These are phyloP conservation scores for Colostygia pectinataria DNA, from an alignment of 2,888 invertebrate genomes.

Conservation along the genomic window DNA sequence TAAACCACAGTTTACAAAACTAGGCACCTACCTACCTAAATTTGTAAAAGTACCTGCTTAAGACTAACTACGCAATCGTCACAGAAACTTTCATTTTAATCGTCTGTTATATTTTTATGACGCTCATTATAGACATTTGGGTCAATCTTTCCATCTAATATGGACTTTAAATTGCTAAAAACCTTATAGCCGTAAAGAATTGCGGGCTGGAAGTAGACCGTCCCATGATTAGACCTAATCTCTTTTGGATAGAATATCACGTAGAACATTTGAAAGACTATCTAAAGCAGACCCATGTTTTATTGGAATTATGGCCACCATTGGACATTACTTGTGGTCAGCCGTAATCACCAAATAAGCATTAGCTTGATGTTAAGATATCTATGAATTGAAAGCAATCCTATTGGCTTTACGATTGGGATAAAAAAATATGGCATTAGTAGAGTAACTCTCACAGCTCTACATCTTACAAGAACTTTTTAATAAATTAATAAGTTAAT, in stretches of 20 bases:
- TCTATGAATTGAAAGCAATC: slow-evolving; percentile 19
- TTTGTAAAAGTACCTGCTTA: no score
- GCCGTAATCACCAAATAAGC: slow-evolving; percentile 32
- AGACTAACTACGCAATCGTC: slow-evolving; percentile 9
- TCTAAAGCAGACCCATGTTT: slow-evolving; percentile 32
- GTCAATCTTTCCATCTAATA: slow-evolving; percentile 25
- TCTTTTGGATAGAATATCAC: slow-evolving; percentile 35
- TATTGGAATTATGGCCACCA: slow-evolving; percentile 37
- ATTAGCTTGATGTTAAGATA: slow-evolving; percentile 40
- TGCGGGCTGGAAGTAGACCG: slow-evolving; percentile 12
- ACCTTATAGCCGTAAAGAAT: background rate
- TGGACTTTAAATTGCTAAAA: slow-evolving; percentile 12
- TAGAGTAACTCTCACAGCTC: background rate
- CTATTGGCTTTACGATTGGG: background rate
- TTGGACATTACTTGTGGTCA: slow-evolving; percentile 45
- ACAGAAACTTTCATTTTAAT: slow-evolving; percentile 34
- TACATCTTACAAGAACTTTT: no score
- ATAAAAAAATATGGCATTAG: no score
- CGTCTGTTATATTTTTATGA: slow-evolving; percentile 30
- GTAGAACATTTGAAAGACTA: slow-evolving; percentile 42
- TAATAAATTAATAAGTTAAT: no score
- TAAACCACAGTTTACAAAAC: slow-evolving; percentile 36
- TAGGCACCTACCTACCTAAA: no score
- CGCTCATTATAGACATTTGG: slow-evolving; percentile 26
- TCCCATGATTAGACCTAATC: slow-evolving; percentile 15